Evolutionary conservation across 2,113 vertebrate species (phyloP).

Genomic region (Sceloporus undulatus): DNA sequence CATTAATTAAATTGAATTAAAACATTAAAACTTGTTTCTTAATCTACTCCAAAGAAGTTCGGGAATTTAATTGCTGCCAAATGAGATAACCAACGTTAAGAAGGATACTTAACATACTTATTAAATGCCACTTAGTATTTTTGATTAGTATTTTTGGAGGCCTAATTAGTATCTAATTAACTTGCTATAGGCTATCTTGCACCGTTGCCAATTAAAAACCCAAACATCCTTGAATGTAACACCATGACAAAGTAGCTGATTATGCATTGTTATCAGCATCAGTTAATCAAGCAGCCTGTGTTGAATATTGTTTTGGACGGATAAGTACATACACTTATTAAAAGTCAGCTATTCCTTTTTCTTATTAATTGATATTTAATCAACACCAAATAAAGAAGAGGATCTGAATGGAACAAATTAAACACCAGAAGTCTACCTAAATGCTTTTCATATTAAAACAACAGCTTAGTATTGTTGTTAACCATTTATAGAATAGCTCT

Average conservation of each 20-base stretch:
- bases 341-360: constrained; percentile 41
- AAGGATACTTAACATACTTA: constrained; percentile 82
- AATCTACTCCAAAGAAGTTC: constrained; percentile 78
- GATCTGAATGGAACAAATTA: constrained; percentile 19
- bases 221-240: constrained; percentile 66
- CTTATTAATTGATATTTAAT: constrained; percentile 71
- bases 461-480: background rate
- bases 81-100: constrained; percentile 79
- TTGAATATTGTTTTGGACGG: constrained; percentile 46
- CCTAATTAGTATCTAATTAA: constrained; percentile 85
- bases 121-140: constrained; percentile 86
- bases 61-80: constrained; percentile 79
- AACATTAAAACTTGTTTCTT: constrained; percentile 81
- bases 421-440: constrained; percentile 2
- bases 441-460: background rate
- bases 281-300: constrained; percentile 61
- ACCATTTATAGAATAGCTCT: background rate
- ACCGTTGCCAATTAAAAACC: constrained; percentile 76
- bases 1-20: constrained; percentile 84
- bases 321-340: constrained; percentile 58
- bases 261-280: constrained; percentile 52
- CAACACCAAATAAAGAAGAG: constrained; percentile 53
- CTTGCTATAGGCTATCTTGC: constrained; percentile 80
- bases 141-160: constrained; percentile 85
- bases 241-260: constrained; percentile 55